Evolutionary conservation across 2,888 invertebrate species (phyloP).

Genomic region (Ceriagrion tenellum): DNA sequence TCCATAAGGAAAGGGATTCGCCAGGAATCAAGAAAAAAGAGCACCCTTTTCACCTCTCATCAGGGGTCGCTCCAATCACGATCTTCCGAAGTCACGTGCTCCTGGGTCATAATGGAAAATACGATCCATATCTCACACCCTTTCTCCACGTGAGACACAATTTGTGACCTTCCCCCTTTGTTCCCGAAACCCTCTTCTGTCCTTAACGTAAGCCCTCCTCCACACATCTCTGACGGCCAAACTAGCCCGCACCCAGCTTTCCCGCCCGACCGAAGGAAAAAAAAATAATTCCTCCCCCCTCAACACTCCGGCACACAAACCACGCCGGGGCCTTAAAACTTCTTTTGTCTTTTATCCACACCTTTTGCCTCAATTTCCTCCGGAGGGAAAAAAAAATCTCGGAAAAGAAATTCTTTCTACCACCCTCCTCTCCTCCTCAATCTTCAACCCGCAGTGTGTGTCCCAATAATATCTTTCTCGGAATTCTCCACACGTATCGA

Average conservation of each 20-base stretch:
- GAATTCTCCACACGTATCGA: conserved; percentile 4
- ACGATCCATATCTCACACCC: not conserved
- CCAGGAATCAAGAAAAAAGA: too few relatives aligned
- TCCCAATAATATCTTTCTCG: conserved; percentile 3
- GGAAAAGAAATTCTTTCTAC: not conserved
- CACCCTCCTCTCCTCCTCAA: too few relatives aligned
- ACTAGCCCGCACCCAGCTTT: not conserved
- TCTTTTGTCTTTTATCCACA: conserved; percentile 31
- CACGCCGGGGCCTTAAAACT: not conserved
- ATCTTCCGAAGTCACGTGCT: not conserved
- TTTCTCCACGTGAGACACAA: not conserved
- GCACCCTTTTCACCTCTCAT: not conserved
- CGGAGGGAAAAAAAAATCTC: not conserved
- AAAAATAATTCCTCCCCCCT: not conserved
- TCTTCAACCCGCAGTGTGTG: not conserved
- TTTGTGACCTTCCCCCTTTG: not conserved
- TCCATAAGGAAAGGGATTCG: too few relatives aligned
- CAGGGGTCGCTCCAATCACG: not conserved
- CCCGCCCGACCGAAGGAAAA: not conserved
- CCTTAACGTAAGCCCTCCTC: not conserved
- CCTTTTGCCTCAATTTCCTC: conserved; percentile 25
- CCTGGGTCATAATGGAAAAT: not conserved
- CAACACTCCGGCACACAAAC: not conserved
- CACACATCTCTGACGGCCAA: not conserved
- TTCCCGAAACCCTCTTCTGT: too few relatives aligned